Conservation (phyloP, 1,140 invertebrate species). For the Oscheius sp. region DNA sequence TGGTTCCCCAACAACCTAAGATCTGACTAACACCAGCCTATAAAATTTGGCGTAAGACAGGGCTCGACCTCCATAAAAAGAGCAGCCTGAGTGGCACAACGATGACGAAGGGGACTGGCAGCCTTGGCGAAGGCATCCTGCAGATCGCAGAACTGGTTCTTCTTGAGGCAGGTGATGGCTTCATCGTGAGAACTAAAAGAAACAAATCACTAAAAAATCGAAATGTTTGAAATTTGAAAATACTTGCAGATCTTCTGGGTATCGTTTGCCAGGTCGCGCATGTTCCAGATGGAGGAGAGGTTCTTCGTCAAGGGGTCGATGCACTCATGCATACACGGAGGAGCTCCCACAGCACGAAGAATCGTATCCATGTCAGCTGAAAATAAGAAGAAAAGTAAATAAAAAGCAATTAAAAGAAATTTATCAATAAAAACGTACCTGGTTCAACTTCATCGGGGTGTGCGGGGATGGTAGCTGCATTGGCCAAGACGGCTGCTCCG, state of each 20-base stretch:
- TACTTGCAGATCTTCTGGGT: background rate
- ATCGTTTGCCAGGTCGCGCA: background rate
- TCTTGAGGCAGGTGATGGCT: background rate
- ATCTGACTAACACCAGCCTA: too few species aligned
- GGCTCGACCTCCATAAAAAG: background rate
- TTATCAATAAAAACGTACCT: too few species aligned
- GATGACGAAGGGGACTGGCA: background rate
- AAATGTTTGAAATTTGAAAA: too few species aligned
- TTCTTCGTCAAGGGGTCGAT: background rate
- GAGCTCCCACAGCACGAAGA: background rate
- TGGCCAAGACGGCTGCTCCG: too few species aligned
- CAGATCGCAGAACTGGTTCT: background rate
- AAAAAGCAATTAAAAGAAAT: too few species aligned
- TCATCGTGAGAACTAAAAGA: background rate
- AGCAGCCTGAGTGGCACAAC: background rate
- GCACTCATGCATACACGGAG: background rate
- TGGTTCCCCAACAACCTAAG: too few species aligned
- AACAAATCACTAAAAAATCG: too few species aligned
- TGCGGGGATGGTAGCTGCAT: too few species aligned
- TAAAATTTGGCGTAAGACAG: background rate
- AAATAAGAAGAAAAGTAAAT: too few species aligned
- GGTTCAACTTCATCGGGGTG: too few species aligned
- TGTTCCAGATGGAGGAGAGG: background rate
- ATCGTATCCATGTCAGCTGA: constrained; percentile 1
- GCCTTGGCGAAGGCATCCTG: background rate